Evolutionary conservation across 2,113 vertebrate species (phyloP), one percentile per base, ranked within the genome.

Genomic region (Chloebia gouldiae): DNA sequence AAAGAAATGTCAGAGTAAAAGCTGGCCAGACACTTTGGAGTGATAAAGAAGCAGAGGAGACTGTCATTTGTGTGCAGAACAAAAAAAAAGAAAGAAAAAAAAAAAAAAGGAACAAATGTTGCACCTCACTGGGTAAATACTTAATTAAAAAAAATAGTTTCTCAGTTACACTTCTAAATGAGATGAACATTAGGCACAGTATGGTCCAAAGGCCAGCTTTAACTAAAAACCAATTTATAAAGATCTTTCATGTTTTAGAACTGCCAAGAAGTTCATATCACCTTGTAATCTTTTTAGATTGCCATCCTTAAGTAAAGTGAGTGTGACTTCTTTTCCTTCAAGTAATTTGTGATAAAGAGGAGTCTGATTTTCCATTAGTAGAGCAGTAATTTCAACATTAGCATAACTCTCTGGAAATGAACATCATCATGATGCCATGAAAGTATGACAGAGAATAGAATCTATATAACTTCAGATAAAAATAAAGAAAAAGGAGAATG

Each of bases 41-140:
- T 37, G 42, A 59, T 37, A 59, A 80, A 79, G 23, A 60, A 54
- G 47, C 21, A 61, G 16, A 76, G 14, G 2, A 77, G 68, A 72
- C 2, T 72, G 12, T 68, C 15, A 33, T 78, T 73, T 53, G 3
- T 84, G 6, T 51, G 16, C 11, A 40, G 23, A 13, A 17, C 14
- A 15, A 37, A 5, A 8, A 15, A 54, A 40, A 21, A 15, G 37
- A 3, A 8, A 39, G 11, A 39, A 13, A 17, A 14, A 15, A 37
- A 5, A 11, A 49, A 23, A 53, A 40, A 10, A 13, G 0, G 2
- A 61, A 28, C 6, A n/a, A 57, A 73, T 4, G 1, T 2, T 51
- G 10, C 33, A 1, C 14, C 5, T 63, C 25, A 47, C 4, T 54
- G 19, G 4, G 33, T 63, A 54, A 15, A 21, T 59, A 45, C 42